Conservation (phyloP, 2,888 invertebrate genomes). For the Hetaerina titia region DNA sequence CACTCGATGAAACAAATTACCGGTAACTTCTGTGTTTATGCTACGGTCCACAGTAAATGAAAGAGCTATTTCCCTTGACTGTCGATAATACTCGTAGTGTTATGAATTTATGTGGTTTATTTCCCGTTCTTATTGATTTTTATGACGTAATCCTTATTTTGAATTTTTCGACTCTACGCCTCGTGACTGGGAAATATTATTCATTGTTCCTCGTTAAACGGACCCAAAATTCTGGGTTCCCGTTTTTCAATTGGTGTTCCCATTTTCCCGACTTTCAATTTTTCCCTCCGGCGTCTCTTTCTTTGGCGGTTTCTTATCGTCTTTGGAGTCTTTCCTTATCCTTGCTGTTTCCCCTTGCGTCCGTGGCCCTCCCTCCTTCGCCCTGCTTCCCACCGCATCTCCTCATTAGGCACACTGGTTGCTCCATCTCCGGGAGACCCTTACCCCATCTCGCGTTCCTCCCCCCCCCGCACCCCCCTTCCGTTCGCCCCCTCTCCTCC, state of each 20-base stretch:
- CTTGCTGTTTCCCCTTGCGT: background rate
- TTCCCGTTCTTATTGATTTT: no score
- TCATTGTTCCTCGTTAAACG: background rate
- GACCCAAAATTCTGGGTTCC: background rate
- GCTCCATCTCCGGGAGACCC: background rate
- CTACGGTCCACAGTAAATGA: no score
- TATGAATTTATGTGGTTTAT: no score
- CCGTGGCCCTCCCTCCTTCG: background rate
- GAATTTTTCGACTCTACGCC: no score
- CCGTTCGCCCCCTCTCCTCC: background rate
- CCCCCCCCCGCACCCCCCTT: background rate
- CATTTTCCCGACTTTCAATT: background rate
- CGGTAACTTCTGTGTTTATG: no score
- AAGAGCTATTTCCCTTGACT: no score
- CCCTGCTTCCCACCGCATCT: background rate
- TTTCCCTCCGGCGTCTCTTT: background rate
- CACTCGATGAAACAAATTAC: no score
- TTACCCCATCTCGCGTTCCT: background rate
- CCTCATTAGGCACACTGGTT: constrained; percentile 41
- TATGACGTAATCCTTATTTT: no score
- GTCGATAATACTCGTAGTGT: no score
- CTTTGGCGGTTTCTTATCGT: no score
- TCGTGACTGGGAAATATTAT: no score
- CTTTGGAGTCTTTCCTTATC: background rate
- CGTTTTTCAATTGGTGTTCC: background rate